A percentile compares a stretch with the other conserved stretches of the same genome.
Conservation (phyloP, 2,113 vertebrate genomes). For the Candoia aspera region DNA sequence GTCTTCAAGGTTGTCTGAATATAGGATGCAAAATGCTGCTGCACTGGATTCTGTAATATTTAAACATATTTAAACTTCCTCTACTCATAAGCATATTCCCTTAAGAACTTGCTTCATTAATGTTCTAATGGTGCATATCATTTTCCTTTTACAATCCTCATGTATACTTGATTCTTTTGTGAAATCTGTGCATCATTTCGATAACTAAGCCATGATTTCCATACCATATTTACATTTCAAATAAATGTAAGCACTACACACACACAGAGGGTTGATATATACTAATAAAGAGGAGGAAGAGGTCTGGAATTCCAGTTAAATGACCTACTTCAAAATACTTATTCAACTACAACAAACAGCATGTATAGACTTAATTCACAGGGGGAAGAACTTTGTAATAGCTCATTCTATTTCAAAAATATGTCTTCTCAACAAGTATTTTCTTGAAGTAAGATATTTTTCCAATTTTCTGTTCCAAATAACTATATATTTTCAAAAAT, state of each 20-base stretch:
- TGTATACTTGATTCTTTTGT: neutral
- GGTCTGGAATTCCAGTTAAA: neutral
- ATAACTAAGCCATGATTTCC: slow-evolving; percentile 1
- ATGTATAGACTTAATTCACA: neutral
- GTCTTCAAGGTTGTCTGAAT: neutral
- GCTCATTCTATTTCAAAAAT: neutral
- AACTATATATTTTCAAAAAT: too few relatives aligned
- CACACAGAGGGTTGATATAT: neutral
- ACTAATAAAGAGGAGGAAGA: neutral
- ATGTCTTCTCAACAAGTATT: neutral
- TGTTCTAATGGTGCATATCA: neutral
- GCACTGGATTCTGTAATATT: neutral
- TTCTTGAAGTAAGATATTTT: neutral
- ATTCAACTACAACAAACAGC: neutral
- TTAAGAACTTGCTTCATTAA: neutral
- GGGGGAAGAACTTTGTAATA: neutral
- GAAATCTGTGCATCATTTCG: neutral
- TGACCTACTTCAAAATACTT: slow-evolving; percentile 1
- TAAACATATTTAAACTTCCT: neutral
- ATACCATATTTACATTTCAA: slow-evolving; percentile 19
- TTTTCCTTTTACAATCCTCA: neutral
- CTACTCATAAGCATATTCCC: neutral
- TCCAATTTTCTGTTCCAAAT: neutral
- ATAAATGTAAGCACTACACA: neutral
- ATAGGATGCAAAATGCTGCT: neutral